Conservation (phyloP, 2,113 vertebrate species). For the Platycercus adscitus region DNA sequence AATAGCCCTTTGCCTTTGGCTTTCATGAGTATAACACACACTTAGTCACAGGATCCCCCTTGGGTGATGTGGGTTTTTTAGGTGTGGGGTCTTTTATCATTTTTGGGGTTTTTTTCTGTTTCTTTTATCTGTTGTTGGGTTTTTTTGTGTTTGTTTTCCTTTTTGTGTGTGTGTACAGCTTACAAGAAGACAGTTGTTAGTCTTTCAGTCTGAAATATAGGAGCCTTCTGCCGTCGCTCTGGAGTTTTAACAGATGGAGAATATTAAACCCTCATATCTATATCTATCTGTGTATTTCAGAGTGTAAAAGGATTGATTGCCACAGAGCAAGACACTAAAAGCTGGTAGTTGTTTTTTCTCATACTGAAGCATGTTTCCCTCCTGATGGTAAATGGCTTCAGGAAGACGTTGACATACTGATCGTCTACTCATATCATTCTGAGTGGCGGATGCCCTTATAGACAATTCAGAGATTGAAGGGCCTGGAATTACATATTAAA, state of each 20-base stretch:
- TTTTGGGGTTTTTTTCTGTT: background rate
- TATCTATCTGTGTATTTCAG: background rate
- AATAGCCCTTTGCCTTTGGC: conserved; percentile 52
- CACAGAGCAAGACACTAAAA: background rate
- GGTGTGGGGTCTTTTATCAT: background rate
- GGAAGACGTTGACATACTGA: background rate
- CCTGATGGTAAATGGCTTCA: background rate
- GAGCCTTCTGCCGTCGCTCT: background rate
- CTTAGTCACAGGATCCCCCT: conserved; percentile 14
- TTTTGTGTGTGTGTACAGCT: background rate
- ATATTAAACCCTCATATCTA: background rate
- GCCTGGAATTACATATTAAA: background rate
- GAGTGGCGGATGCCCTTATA: background rate
- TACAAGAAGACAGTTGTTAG: background rate
- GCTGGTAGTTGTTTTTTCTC: background rate
- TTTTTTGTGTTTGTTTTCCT: background rate
- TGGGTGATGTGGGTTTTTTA: background rate
- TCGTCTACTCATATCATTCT: background rate
- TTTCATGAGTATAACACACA: conserved; percentile 11
- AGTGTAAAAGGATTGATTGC: background rate
- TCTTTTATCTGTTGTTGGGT: accelerated
- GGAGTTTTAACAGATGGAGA: conserved; percentile 28
- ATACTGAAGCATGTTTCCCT: background rate
- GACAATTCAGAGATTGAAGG: background rate
- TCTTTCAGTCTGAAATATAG: background rate